Evolutionary conservation across 2,888 invertebrate species (phyloP).

Genomic region (Drosophila atripex): DNA sequence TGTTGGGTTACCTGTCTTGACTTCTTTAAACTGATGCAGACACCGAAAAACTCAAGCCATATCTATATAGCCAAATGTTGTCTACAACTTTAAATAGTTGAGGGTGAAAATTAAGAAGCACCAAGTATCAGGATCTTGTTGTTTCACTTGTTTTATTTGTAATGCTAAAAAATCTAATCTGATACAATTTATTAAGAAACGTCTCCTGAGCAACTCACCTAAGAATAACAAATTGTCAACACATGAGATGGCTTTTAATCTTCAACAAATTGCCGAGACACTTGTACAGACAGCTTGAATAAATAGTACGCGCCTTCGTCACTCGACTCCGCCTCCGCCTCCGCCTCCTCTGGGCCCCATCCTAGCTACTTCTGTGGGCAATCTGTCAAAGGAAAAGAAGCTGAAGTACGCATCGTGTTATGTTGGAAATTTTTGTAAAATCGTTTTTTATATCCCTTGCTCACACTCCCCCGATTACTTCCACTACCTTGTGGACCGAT

Average conservation of each 20-base stretch:
- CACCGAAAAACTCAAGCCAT: neutral
- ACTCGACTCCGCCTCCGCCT: constrained; percentile 22
- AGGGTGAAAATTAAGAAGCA: too few relatives aligned
- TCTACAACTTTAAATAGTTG: neutral
- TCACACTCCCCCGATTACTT: constrained; percentile 9
- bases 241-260: constrained; percentile 76
- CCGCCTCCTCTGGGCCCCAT: constrained; percentile 16
- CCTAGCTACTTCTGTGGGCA: constrained; percentile 50
- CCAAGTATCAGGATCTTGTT: neutral
- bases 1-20: constrained; percentile 12
- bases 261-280: constrained; percentile 76
- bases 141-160: neutral
- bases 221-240: constrained; percentile 77
- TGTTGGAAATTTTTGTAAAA: constrained; percentile 73
- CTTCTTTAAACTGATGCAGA: constrained; percentile 7
- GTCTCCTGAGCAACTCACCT: constrained; percentile 31
- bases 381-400: constrained; percentile 66
- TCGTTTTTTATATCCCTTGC: constrained; percentile 53
- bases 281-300: constrained; percentile 77
- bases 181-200: neutral
- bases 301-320: constrained; percentile 64
- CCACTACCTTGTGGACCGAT: constrained; percentile 30
- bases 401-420: constrained; percentile 64
- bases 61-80: neutral
- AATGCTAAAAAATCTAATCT: neutral